These are phyloP conservation scores for Morpho helenor DNA, from an alignment of 2,888 invertebrate species.

Conservation along the genomic window DNA sequence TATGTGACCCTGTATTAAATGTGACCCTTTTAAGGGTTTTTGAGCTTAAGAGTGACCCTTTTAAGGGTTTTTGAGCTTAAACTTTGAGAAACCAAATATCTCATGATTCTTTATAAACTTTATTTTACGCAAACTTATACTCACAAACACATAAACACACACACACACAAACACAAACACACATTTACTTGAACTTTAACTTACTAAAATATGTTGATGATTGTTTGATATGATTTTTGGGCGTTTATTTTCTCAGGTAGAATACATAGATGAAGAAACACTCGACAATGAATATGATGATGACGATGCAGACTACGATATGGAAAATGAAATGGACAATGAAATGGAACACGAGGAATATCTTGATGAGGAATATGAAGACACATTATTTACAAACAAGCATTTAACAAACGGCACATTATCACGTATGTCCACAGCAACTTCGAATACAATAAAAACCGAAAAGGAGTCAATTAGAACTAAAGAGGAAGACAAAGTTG, in stretches of 20 bases:
- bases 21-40: too few relatives aligned
- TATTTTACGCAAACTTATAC: too few relatives aligned
- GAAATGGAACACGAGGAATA: constrained; percentile 47
- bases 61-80: too few relatives aligned
- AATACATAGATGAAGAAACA: constrained; percentile 71
- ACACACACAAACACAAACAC: too few relatives aligned
- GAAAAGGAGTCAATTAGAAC: constrained; percentile 8
- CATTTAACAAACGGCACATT: constrained; percentile 22
- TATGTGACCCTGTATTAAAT: too few relatives aligned
- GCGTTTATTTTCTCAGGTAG: constrained; percentile 45
- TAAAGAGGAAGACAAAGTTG: constrained; percentile 36
- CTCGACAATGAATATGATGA: constrained; percentile 57
- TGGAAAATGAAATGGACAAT: constrained; percentile 30
- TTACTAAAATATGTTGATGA: too few relatives aligned
- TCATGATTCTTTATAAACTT: too few relatives aligned
- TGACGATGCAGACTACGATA: constrained; percentile 47
- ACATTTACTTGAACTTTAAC: too few relatives aligned
- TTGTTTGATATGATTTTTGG: too few relatives aligned
- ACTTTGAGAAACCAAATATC: too few relatives aligned
- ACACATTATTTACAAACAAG: constrained; percentile 14
- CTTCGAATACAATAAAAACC: constrained; percentile 2
- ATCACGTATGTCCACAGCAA: not conserved
- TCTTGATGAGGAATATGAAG: constrained; percentile 34
- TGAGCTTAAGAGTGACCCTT: too few relatives aligned
- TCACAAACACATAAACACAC: too few relatives aligned